Conservation (phyloP, 2,888 invertebrate species). For the Aphodius sticticus region DNA sequence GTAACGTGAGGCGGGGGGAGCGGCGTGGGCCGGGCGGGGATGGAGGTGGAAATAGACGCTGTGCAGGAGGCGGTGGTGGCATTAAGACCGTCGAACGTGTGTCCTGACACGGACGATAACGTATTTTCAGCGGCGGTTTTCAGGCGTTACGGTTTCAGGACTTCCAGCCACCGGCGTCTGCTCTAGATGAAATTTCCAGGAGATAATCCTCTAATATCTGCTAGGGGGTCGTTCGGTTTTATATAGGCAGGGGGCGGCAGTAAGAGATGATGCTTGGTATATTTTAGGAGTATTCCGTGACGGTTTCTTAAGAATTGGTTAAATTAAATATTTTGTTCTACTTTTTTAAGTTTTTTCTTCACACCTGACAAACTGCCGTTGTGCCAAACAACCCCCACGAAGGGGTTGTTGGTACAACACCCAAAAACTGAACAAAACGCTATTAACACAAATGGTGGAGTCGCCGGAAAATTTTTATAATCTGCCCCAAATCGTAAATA, state of each 20-base stretch:
- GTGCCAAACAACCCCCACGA: no score
- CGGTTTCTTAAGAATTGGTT: no score
- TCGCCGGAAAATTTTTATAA: no score
- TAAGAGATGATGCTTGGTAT: neutral
- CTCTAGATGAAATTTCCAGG: conserved; percentile 19
- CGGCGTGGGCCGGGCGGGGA: neutral
- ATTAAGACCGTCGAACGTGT: conserved; percentile 20
- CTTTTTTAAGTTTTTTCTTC: no score
- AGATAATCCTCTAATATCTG: conserved; percentile 24
- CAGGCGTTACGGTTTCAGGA: neutral
- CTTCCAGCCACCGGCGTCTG: neutral
- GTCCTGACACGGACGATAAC: conserved; percentile 22
- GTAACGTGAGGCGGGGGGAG: neutral
- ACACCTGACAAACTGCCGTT: no score
- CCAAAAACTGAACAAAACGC: no score
- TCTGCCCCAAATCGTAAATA: no score
- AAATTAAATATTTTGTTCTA: no score
- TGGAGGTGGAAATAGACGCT: neutral
- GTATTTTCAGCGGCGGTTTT: conserved; percentile 13
- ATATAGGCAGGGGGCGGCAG: neutral
- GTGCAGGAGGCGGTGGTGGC: conserved; percentile 7
- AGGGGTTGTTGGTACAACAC: no score
- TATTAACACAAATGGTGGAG: no score
- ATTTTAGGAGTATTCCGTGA: no score
- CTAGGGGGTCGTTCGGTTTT: conserved; percentile 15